A percentile compares a stretch with the other conserved stretches of the same genome.
phyloP scores from a whole-genome alignment of 2,888 invertebrate genomes.

The Tyria jacobaeae region DNA sequence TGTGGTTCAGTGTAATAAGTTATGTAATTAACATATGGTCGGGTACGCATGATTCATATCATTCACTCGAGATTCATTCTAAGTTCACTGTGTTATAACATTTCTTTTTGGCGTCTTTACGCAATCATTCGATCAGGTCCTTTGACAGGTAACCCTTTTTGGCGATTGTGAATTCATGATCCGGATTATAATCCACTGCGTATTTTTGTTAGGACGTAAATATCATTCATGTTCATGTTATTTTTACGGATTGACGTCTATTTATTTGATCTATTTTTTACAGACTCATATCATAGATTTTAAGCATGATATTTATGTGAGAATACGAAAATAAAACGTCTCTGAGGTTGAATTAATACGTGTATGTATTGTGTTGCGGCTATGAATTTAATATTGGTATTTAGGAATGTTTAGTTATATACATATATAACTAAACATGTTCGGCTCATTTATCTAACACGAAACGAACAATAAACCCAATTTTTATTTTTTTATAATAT shows the following conservation, averaged over 20 bases:
- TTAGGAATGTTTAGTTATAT: constrained; percentile 3
- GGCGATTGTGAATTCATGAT: not conserved
- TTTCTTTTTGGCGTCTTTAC: constrained; percentile 22
- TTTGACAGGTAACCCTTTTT: constrained; percentile 1
- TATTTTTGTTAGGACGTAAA: constrained; percentile 19
- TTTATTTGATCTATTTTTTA: constrained; percentile 16
- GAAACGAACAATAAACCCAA: too few species aligned
- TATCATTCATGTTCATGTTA: constrained; percentile 21
- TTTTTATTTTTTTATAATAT: too few species aligned
- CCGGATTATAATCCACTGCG: not conserved
- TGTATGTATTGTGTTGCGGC: not conserved
- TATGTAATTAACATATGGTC: constrained; percentile 42
- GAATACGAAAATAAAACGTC: not conserved
- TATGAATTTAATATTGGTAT: not conserved
- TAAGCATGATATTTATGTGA: not conserved
- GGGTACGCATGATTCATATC: constrained; percentile 40
- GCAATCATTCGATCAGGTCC: constrained; percentile 15
- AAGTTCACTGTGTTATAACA: constrained; percentile 29
- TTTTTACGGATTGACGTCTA: constrained; percentile 29
- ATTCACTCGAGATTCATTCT: constrained; percentile 31
- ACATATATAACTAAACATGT: too few species aligned
- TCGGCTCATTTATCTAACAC: too few species aligned
- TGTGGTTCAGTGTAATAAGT: constrained; percentile 45
- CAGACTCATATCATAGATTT: not conserved
- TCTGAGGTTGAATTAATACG: not conserved